phyloP scores from a whole-genome alignment of 2,113 vertebrate species.

The Ophthalmolycus amberensis region DNA sequence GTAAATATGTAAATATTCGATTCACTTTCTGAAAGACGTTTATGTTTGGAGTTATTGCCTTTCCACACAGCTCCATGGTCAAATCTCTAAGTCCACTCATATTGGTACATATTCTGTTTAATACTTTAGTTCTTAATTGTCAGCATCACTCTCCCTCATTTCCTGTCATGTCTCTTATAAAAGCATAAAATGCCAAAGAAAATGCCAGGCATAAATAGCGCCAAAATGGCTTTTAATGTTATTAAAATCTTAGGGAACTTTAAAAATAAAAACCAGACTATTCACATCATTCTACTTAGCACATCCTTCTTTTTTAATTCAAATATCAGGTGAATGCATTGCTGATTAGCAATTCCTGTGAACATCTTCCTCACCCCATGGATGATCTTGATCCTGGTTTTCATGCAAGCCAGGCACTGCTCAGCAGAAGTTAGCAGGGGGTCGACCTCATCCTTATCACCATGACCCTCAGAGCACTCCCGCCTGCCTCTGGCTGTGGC shows the following conservation, averaged over 20 bases:
- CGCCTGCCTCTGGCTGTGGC: not conserved
- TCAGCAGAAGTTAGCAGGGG: constrained; percentile 64
- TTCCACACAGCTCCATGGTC: not conserved
- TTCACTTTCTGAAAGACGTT: not conserved
- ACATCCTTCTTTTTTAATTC: not conserved
- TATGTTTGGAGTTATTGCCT: not conserved
- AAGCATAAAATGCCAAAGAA: not conserved
- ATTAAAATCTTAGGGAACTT: not conserved
- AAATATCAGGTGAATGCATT: not conserved
- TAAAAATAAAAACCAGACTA: not conserved
- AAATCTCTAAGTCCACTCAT: not conserved
- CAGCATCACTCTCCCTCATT: not conserved
- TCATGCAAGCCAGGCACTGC: constrained; percentile 74
- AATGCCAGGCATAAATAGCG: not conserved
- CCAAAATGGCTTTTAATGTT: not conserved
- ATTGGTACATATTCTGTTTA: not conserved
- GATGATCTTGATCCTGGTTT: constrained; percentile 71
- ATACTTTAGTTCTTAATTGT: not conserved
- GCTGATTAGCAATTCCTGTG: not conserved
- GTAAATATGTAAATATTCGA: not conserved
- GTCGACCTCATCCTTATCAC: not conserved
- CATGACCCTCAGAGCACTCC: not conserved
- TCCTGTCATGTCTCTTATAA: not conserved
- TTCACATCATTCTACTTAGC: not conserved
- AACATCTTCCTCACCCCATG: constrained; percentile 66